Conservation (phyloP, 2,113 vertebrate genomes). For the Calonectris borealis region DNA sequence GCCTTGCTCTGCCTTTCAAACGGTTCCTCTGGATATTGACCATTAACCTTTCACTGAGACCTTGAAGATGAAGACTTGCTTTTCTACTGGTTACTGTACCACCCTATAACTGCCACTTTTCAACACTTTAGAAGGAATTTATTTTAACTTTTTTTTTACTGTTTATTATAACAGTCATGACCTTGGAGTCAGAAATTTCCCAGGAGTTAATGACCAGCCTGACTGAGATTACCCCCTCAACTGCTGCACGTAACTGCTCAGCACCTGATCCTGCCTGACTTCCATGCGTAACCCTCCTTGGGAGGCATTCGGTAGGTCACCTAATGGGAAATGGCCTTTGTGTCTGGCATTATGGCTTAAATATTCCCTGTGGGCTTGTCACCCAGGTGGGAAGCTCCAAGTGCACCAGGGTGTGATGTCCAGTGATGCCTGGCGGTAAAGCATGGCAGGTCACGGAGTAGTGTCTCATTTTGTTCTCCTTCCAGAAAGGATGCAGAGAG, state of each 20-base stretch:
- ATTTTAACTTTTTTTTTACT: neutral
- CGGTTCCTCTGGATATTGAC: neutral
- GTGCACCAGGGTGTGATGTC: neutral
- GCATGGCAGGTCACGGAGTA: accelerated
- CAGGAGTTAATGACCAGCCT: neutral
- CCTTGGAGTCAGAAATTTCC: neutral
- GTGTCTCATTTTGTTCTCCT: neutral
- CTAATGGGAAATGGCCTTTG: neutral
- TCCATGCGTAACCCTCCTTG: neutral
- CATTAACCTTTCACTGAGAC: neutral
- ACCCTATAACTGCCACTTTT: neutral
- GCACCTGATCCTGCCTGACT: neutral
- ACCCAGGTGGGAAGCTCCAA: neutral
- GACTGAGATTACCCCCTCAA: neutral
- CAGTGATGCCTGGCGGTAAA: neutral
- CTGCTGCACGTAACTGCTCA: neutral
- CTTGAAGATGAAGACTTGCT: neutral
- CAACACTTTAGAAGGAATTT: neutral
- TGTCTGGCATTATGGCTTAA: neutral
- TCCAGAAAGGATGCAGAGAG: neutral
- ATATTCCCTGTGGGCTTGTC: neutral
- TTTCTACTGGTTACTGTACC: neutral
- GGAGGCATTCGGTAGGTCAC: neutral
- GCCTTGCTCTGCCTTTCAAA: neutral
- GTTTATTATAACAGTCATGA: neutral